Evolutionary conservation across 2,113 vertebrate genomes (phyloP).

Genomic region (Macrotus californicus): DNA sequence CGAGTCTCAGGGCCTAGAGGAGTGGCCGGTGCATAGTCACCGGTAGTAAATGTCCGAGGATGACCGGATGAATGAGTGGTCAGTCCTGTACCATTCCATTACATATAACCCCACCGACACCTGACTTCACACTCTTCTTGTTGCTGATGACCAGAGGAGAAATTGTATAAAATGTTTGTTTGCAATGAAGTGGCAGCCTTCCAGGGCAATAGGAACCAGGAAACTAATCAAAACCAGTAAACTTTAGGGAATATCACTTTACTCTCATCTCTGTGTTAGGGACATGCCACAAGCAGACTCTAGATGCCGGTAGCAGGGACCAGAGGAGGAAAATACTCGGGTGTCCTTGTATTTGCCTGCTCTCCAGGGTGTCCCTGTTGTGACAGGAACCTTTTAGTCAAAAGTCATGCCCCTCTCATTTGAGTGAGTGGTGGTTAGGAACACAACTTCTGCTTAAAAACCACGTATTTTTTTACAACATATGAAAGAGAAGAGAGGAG

Average conservation of each 20-base stretch:
- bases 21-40: background rate
- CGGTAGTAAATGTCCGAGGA: background rate
- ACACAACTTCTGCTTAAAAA: background rate
- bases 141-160: background rate
- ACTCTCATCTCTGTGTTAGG: background rate
- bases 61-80: background rate
- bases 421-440: background rate
- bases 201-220: background rate
- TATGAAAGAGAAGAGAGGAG: background rate
- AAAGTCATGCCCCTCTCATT: background rate
- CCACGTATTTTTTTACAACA: too few relatives aligned
- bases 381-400: background rate
- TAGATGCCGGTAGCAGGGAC: background rate
- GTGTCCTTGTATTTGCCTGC: background rate
- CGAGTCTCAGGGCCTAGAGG: background rate
- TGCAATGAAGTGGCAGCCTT: background rate
- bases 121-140: background rate
- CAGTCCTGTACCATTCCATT: background rate
- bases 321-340: background rate
- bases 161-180: background rate
- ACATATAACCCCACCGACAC: background rate
- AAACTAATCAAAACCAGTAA: background rate
- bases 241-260: background rate
- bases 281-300: background rate
- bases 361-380: background rate